These are phyloP conservation scores for Cordilura impudica DNA, from an alignment of 2,888 invertebrate genomes.

Conservation along the genomic window DNA sequence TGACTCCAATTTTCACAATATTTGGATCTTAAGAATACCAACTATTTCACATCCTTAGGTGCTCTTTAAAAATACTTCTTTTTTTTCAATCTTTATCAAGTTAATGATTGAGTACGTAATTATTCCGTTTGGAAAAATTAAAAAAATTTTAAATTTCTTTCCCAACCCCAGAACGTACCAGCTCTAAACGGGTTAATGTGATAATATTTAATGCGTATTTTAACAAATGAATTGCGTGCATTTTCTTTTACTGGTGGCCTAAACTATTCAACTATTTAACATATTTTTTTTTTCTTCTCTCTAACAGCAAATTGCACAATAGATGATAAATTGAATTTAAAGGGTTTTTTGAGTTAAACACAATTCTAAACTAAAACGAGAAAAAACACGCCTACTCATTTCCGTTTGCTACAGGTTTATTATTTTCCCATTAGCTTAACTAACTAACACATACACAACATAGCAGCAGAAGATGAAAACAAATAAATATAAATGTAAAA, in stretches of 20 bases:
- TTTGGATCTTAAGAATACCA: no score
- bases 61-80: no score
- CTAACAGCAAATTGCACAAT: constrained; percentile 27
- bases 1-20: no score
- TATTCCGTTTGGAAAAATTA: no score
- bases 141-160: no score
- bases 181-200: constrained; percentile 27
- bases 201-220: constrained; percentile 41
- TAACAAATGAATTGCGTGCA: constrained; percentile 47
- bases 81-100: no score
- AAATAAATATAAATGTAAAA: no score
- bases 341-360: constrained; percentile 42
- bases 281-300: constrained; percentile 27
- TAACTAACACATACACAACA: not conserved
- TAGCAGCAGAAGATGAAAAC: constrained; percentile 26
- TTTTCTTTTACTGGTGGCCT: constrained; percentile 16
- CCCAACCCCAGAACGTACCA: not conserved
- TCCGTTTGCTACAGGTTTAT: constrained; percentile 61
- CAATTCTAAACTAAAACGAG: constrained; percentile 33
- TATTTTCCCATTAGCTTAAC: constrained; percentile 60
- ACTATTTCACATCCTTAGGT: no score
- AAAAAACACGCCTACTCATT: constrained; percentile 59
- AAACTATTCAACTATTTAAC: constrained; percentile 48
- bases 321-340: constrained; percentile 57
- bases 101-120: no score